Evolutionary conservation across 2,888 invertebrate species (phyloP).

Genomic region (Stegana nigrithorax): DNA sequence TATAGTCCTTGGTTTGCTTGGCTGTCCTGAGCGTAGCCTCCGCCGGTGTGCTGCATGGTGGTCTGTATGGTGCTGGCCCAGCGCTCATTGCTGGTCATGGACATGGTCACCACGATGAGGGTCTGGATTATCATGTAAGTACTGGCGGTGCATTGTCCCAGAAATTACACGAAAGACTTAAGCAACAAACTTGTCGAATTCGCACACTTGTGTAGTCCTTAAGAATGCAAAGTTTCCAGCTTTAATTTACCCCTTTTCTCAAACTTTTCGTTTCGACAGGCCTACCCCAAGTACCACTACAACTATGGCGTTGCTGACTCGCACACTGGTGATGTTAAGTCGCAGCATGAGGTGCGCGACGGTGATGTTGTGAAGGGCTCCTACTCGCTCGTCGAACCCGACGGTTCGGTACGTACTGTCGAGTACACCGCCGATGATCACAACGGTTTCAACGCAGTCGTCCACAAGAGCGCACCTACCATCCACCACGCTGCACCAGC

Average conservation of each 20-base stretch:
- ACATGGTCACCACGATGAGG: conserved; percentile 57
- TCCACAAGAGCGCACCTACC: conserved; percentile 67
- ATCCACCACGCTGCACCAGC: conserved; percentile 62
- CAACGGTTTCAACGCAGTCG: conserved; percentile 69
- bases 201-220: too few species aligned
- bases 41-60: conserved; percentile 65
- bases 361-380: conserved; percentile 69
- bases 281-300: conserved; percentile 68
- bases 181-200: conserved; percentile 20
- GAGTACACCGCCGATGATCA: conserved; percentile 69
- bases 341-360: conserved; percentile 68
- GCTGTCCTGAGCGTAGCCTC: conserved; percentile 67
- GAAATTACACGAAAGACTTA: conserved; percentile 18
- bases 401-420: conserved; percentile 69
- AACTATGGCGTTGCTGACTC: conserved; percentile 68
- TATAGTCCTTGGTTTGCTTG: conserved; percentile 66
- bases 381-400: conserved; percentile 69
- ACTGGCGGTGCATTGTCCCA: neutral
- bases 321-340: conserved; percentile 68
- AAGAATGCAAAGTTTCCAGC: conserved; percentile 15
- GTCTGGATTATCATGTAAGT: conserved; percentile 68
- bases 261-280: conserved; percentile 45
- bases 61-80: conserved; percentile 59
- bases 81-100: conserved; percentile 54
- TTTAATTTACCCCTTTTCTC: too few species aligned